Evolutionary conservation across 35 echinoderm and acorn worm genomes (phyloP).

Genomic region (Heliocidaris tuberculata): DNA sequence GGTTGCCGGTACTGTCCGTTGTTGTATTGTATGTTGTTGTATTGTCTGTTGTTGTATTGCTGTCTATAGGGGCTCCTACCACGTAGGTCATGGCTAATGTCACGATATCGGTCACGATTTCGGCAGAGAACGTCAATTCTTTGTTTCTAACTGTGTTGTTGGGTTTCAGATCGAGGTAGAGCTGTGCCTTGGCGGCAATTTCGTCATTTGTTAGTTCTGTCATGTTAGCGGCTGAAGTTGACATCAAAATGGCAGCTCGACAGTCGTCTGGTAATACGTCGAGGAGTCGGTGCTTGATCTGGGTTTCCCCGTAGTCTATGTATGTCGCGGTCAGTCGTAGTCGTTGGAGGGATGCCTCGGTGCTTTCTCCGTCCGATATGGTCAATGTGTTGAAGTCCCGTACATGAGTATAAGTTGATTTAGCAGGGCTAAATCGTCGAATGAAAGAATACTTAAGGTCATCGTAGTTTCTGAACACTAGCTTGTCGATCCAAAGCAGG

Average conservation of each 20-base stretch:
- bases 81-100: not conserved
- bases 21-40: no score
- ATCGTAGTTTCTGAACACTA: not conserved
- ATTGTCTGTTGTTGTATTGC: no score
- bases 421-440: not conserved
- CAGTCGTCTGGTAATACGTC: not conserved
- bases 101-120: not conserved
- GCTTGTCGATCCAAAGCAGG: not conserved
- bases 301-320: not conserved
- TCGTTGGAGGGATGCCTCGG: not conserved
- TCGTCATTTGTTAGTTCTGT: not conserved
- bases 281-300: not conserved
- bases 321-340: not conserved
- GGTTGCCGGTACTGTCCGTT: not conserved
- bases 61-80: not conserved
- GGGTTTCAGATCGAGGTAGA: no score
- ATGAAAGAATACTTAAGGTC: not conserved
- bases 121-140: not conserved
- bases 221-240: no score
- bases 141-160: not conserved
- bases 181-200: not conserved
- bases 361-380: not conserved
- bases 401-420: not conserved
- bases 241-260: no score
- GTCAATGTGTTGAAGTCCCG: not conserved